phyloP scores from a whole-genome alignment of 2,797 vertebrate genomes.

The Vespertilio murinus region DNA sequence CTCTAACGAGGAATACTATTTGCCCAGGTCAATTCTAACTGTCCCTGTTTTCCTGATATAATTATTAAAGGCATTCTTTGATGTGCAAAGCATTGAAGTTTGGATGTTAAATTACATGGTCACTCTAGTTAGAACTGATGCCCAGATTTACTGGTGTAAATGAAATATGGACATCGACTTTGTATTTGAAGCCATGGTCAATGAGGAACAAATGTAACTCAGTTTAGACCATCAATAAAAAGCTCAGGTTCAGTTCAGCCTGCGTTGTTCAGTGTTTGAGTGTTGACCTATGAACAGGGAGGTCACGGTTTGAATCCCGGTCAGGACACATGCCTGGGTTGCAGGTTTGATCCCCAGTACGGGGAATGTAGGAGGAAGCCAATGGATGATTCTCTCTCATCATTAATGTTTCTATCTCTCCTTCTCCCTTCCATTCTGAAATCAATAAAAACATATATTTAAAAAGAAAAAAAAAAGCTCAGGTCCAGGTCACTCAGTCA shows the following conservation, averaged over 20 bases:
- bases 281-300: not conserved
- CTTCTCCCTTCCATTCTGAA: too few relatives aligned
- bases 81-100: conserved; percentile 10
- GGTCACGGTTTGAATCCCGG: not conserved
- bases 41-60: not conserved
- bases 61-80: not conserved
- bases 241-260: not conserved
- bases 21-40: not conserved
- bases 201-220: not conserved
- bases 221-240: not conserved
- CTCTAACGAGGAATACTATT: not conserved
- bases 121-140: not conserved
- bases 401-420: too few relatives aligned
- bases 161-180: not conserved
- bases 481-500: not conserved
- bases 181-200: not conserved
- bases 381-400: too few relatives aligned
- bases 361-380: too few relatives aligned
- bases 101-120: not conserved
- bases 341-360: not conserved
- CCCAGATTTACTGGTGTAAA: not conserved
- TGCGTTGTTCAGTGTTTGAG: not conserved
- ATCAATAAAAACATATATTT: not conserved
- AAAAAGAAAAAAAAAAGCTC: not conserved
- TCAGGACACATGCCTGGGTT: not conserved